Percentiles rank a stretch among this genome's conserved stretches.
phyloP scores from a whole-genome alignment of 2,797 vertebrate species.

The Melanotaenia maccullochi region DNA sequence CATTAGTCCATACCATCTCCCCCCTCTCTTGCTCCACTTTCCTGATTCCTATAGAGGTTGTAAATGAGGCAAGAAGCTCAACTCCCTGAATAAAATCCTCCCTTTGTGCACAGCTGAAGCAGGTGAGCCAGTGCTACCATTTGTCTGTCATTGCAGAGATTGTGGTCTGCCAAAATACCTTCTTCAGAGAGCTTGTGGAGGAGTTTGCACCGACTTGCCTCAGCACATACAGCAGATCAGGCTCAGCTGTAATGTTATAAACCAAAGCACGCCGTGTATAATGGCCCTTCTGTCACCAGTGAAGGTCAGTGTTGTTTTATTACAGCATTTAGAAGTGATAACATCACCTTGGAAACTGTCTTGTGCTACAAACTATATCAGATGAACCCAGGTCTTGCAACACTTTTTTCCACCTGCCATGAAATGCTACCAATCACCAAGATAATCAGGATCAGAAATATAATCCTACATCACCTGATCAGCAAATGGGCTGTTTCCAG shows the following conservation, averaged over 20 bases:
- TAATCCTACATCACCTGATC: no score
- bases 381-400: neutral
- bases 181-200: slow-evolving; percentile 28
- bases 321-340: neutral
- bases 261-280: neutral
- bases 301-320: neutral
- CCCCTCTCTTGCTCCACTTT: slow-evolving; percentile 20
- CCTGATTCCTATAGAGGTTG: slow-evolving; percentile 26
- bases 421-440: no score
- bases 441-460: no score
- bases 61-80: slow-evolving; percentile 49
- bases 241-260: slow-evolving; percentile 21
- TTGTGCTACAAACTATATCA: neutral
- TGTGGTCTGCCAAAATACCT: slow-evolving; percentile 58
- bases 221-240: neutral
- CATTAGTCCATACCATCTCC: slow-evolving; percentile 45
- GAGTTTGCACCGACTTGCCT: neutral
- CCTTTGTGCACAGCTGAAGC: slow-evolving; percentile 52
- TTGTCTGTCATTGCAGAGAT: slow-evolving; percentile 44
- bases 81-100: slow-evolving; percentile 40
- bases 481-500: neutral
- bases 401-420: neutral
- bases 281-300: neutral
- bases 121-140: slow-evolving; percentile 56
- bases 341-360: slow-evolving; percentile 1